These are phyloP conservation scores for Elephantulus edwardii DNA, from an alignment of 2,113 vertebrate genomes.

Conservation along the genomic window DNA sequence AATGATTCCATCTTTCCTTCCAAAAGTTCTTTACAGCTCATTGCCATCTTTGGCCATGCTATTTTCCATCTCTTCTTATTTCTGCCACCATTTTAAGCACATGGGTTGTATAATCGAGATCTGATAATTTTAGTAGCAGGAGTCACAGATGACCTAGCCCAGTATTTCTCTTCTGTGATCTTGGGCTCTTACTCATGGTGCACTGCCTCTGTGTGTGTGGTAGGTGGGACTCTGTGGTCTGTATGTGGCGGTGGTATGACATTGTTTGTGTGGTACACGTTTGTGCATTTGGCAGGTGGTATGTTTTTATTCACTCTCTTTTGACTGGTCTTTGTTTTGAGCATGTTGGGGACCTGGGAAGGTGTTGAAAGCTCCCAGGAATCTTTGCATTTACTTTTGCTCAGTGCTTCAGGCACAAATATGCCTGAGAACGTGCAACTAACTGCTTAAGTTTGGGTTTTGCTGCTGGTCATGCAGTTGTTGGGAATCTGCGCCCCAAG, in stretches of 20 bases:
- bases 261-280: neutral
- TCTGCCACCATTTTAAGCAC: neutral
- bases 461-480: rapidly evolving
- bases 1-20: neutral
- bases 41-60: neutral
- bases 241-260: too few species aligned
- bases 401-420: neutral
- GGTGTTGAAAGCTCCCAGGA: neutral
- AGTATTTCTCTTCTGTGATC: neutral
- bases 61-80: neutral
- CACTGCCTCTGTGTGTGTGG: neutral
- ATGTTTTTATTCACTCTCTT: rapidly evolving
- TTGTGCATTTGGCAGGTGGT: too few species aligned
- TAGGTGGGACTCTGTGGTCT: too few species aligned
- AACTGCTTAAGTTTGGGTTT: neutral
- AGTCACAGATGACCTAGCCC: neutral
- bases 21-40: neutral
- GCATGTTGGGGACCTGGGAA: neutral
- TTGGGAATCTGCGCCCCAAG: neutral
- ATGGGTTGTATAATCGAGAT: neutral
- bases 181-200: neutral
- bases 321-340: neutral
- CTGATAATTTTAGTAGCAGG: neutral
- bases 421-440: neutral
- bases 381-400: neutral